Evolutionary conservation across 2,888 invertebrate species (phyloP).

Genomic region (Nipponacmea schrenckii): DNA sequence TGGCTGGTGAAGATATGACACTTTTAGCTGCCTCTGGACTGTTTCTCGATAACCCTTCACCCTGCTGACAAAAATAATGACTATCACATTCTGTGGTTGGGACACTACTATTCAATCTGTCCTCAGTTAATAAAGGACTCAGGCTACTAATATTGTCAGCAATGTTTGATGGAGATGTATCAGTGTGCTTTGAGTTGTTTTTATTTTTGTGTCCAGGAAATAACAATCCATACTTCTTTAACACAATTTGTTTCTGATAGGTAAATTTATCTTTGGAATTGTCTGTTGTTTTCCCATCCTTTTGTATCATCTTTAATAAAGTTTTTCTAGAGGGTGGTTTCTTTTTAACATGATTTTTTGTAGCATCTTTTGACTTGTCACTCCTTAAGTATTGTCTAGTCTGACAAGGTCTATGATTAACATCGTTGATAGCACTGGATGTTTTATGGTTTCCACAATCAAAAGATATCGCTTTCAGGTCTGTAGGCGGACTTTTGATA

Average conservation of each 20-base stretch:
- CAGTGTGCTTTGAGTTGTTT: neutral
- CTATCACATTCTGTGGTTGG: neutral
- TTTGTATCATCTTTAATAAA: neutral
- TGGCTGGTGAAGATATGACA: constrained; percentile 2
- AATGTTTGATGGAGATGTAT: neutral
- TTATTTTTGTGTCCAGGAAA: neutral
- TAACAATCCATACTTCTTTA: neutral
- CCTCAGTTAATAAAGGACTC: neutral
- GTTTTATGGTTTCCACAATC: no score
- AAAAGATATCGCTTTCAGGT: neutral
- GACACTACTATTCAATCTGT: neutral
- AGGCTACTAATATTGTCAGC: neutral
- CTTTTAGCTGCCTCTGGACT: constrained; percentile 9
- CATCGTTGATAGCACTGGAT: neutral
- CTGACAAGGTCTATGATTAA: neutral
- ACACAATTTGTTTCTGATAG: neutral
- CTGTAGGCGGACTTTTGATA: neutral
- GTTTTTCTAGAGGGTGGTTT: neutral
- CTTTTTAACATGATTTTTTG: neutral
- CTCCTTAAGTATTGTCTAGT: neutral
- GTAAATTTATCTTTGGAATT: neutral
- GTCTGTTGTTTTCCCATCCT: neutral
- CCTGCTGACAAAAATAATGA: neutral
- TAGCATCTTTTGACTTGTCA: neutral
- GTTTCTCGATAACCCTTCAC: neutral